phyloP scores from a whole-genome alignment of 92 coral and sea anemone genomes.

The Epizoanthus rinbou region DNA sequence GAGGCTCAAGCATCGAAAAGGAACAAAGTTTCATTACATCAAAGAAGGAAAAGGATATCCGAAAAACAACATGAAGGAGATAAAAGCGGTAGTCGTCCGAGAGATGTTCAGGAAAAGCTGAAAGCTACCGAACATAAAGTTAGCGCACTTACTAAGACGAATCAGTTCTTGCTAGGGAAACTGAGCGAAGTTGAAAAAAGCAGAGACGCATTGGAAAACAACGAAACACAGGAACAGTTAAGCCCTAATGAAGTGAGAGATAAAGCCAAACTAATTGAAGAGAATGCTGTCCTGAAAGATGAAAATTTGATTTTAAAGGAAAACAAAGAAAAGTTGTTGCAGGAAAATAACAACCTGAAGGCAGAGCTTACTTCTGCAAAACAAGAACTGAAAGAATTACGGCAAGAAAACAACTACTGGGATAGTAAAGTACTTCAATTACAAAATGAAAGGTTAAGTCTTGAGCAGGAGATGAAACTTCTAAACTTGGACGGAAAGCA shows the following conservation, averaged over 20 bases:
- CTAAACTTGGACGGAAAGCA: background rate
- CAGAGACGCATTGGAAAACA: background rate
- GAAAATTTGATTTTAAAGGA: background rate
- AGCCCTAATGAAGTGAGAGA: background rate
- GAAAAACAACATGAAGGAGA: background rate
- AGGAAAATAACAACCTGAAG: background rate
- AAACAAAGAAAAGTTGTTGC: background rate
- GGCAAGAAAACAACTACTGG: background rate
- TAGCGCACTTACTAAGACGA: background rate
- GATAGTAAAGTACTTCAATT: background rate
- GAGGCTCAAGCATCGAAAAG: constrained; percentile 15
- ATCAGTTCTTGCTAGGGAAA: constrained; percentile 4
- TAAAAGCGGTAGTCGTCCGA: background rate
- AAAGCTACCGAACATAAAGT: background rate
- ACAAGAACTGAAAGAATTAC: background rate
- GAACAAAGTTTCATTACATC: background rate
- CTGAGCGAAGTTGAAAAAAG: constrained; percentile 1
- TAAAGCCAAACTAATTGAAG: background rate
- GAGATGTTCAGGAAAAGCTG: constrained; percentile 1
- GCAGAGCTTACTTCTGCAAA: constrained; percentile 5
- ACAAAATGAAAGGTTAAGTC: background rate
- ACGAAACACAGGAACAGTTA: background rate
- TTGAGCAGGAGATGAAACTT: constrained; percentile 13
- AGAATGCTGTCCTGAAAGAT: background rate
- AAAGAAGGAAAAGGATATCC: no score